A percentile compares a stretch with the other conserved stretches of the same genome.
Evolutionary conservation across 2,797 vertebrate genomes (phyloP).

Genomic region (Acipenser oxyrinchus): DNA sequence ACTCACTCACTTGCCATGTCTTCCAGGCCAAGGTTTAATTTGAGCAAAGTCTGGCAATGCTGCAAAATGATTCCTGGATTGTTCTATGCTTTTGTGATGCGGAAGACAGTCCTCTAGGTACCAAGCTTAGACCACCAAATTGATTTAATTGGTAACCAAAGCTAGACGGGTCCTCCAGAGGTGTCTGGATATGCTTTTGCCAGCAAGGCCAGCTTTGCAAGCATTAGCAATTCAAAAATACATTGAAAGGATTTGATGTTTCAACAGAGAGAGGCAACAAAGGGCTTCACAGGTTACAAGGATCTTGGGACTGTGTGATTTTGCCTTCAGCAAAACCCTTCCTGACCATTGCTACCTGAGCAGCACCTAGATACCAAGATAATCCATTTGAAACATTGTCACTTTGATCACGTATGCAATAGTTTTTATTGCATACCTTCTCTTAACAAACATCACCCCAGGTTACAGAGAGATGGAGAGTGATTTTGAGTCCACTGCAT

Average conservation of each 20-base stretch:
- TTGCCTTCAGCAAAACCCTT: background rate
- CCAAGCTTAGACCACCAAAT: too few species aligned
- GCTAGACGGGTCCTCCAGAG: background rate
- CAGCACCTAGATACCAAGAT: background rate
- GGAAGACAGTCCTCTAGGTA: too few species aligned
- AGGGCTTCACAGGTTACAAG: background rate
- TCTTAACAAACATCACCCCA: constrained; percentile 16
- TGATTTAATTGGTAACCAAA: background rate
- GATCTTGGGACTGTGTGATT: background rate
- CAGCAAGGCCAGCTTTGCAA: background rate
- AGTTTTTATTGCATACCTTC: background rate
- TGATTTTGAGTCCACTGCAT: constrained; percentile 24
- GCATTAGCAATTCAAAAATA: background rate
- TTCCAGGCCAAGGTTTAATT: constrained; percentile 4
- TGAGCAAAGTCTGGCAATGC: constrained; percentile 17
- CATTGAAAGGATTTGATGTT: background rate
- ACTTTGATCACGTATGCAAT: background rate
- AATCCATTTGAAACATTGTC: background rate
- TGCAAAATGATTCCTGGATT: constrained; percentile 12
- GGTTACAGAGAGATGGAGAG: constrained; percentile 19
- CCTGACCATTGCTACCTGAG: background rate
- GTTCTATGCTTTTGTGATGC: constrained; percentile 3
- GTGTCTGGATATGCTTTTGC: background rate
- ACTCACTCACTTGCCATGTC: constrained; percentile 14
- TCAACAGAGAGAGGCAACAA: background rate